Evolutionary conservation across 1,140 invertebrate genomes (phyloP).

Genomic region (Xylocopa sonorina): DNA sequence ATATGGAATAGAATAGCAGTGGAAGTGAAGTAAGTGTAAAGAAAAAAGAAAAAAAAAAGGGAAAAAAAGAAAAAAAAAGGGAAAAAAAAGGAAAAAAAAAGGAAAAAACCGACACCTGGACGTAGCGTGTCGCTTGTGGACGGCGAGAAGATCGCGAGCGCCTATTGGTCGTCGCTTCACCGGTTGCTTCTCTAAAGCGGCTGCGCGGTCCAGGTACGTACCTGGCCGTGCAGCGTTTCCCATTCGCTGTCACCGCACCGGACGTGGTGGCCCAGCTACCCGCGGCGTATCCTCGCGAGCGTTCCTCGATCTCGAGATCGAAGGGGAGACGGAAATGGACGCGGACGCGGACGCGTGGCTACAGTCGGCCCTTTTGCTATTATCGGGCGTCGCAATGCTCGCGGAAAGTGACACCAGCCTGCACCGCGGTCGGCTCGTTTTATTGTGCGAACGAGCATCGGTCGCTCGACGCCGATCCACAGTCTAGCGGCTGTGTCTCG

Average conservation of each 20-base stretch:
- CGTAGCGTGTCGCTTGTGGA: not conserved
- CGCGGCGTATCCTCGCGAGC: slow-evolving; percentile 1
- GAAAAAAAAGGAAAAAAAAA: not conserved
- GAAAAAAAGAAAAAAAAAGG: not conserved
- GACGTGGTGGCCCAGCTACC: not conserved
- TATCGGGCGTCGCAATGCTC: slow-evolving; percentile 29
- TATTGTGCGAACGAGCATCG: slow-evolving; percentile 14
- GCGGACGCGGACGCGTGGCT: not conserved
- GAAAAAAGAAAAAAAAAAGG: too few relatives aligned
- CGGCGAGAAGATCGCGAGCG: slow-evolving; percentile 14
- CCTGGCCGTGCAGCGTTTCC: slow-evolving; percentile 1
- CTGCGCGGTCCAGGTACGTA: slow-evolving; percentile 45
- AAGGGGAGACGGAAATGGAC: slow-evolving; percentile 55
- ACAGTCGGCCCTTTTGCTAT: slow-evolving; percentile 24
- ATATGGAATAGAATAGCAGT: too few relatives aligned
- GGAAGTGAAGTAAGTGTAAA: too few relatives aligned
- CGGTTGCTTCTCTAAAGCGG: slow-evolving; percentile 49
- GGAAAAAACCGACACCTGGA: too few relatives aligned
- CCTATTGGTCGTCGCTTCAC: slow-evolving; percentile 37
- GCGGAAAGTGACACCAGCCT: slow-evolving; percentile 34
- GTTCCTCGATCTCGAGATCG: slow-evolving; percentile 33
- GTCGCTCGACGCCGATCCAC: slow-evolving; percentile 18
- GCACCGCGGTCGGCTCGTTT: slow-evolving; percentile 26
- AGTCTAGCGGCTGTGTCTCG: slow-evolving; percentile 15
- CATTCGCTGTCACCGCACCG: slow-evolving; percentile 35